Percentiles rank a stretch among this genome's conserved stretches.
phyloP scores from a whole-genome alignment of 2,888 invertebrate genomes.

The Stegophylla sp. region DNA sequence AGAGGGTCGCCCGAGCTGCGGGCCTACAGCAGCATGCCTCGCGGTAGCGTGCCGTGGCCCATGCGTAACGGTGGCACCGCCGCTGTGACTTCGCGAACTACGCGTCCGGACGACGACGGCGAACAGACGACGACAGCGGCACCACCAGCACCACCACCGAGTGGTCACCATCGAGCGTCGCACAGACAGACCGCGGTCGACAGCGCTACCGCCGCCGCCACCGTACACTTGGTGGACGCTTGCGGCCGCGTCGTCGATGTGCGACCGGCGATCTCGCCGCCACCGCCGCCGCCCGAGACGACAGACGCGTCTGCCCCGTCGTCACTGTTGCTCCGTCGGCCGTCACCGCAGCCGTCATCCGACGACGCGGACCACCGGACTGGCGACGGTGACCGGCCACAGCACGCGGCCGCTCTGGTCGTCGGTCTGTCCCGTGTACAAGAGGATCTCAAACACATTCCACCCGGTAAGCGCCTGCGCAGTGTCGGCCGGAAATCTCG shows the following conservation, averaged over 20 bases:
- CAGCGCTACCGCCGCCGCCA: not conserved
- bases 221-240: slow-evolving; percentile 50
- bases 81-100: too few species aligned
- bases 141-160: too few species aligned
- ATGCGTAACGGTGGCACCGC: slow-evolving; percentile 62
- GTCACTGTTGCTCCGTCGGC: too few species aligned
- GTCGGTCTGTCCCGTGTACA: not conserved
- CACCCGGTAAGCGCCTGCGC: slow-evolving; percentile 29
- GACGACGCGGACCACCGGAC: not conserved
- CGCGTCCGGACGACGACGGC: not conserved
- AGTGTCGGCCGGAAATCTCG: too few species aligned
- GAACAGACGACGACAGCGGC: not conserved
- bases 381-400: not conserved
- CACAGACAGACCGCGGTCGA: not conserved
- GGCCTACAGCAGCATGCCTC: slow-evolving; percentile 71
- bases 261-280: too few species aligned
- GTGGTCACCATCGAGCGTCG: not conserved
- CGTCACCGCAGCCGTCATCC: too few species aligned
- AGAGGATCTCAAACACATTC: slow-evolving; percentile 53
- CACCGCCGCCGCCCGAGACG: not conserved
- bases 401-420: not conserved
- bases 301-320: not conserved
- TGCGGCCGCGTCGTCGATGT: slow-evolving; percentile 36
- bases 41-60: slow-evolving; percentile 62
- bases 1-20: slow-evolving; percentile 69